Conservation (phyloP, 2,888 invertebrate genomes). For the Caenorhabditis panamensis region DNA sequence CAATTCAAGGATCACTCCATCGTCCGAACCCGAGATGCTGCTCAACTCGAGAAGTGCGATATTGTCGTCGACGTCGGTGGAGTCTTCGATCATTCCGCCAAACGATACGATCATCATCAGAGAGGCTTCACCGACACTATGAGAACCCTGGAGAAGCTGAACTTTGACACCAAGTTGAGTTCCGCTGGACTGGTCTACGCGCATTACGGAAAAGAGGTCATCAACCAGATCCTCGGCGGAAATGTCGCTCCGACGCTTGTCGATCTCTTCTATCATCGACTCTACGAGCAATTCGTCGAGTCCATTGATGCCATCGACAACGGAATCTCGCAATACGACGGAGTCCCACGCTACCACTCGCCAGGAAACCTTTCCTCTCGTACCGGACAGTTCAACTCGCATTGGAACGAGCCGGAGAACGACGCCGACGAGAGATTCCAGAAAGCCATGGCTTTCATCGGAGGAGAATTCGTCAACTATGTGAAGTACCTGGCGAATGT, state of each 20-base stretch:
- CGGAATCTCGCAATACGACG: constrained; percentile 86
- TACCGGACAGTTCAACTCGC: constrained; percentile 88
- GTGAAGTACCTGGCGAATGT: constrained; percentile 85
- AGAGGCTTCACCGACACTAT: constrained; percentile 83
- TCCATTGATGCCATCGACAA: constrained; percentile 98
- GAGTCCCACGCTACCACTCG: constrained; percentile 73
- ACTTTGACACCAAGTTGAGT: constrained; percentile 87
- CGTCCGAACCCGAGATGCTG: constrained; percentile 84
- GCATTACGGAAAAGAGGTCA: constrained; percentile 90
- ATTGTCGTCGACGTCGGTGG: constrained; percentile 96
- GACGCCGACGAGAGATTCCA: constrained; percentile 81
- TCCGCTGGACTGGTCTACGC: constrained; percentile 93
- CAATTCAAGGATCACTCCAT: constrained; percentile 87
- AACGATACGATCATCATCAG: constrained; percentile 96
- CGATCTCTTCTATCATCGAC: constrained; percentile 82
- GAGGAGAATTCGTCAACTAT: constrained; percentile 87
- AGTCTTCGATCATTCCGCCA: constrained; percentile 87
- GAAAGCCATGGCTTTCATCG: constrained; percentile 81
- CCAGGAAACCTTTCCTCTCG: constrained; percentile 82
- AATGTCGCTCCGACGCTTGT: constrained; percentile 55
- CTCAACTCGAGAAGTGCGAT: constrained; percentile 88
- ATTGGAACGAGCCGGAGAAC: constrained; percentile 87
- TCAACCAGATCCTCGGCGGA: constrained; percentile 81
- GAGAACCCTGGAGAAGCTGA: constrained; percentile 73
- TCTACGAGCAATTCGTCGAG: constrained; percentile 91